Base-by-base conservation (phyloP, 2,888 invertebrate genomes). In the Phalangium opilio region DNA sequence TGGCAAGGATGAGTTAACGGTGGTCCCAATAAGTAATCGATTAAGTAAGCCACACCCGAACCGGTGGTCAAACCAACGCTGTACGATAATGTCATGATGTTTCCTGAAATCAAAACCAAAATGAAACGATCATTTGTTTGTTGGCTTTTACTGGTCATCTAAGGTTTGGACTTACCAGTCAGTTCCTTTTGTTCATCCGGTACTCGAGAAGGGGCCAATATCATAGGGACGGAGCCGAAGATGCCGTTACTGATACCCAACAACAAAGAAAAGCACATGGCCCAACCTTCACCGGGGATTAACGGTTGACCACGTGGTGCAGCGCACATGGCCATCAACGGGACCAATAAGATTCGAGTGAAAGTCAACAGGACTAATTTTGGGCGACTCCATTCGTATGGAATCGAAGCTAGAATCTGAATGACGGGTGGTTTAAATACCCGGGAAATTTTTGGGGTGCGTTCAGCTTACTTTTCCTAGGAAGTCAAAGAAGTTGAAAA, bases 41-140 rank as follows among this genome's bases (percentile, higher is more conserved):
- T 59, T n/a, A 90, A 71, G 61, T 89, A 90, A 1, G 89, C 86
- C 45, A 85, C 77, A 15, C 84, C 67, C 0, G 87, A 82, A 1
- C 90, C 90, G 0, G 80, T 75, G 0, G 86, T 80, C 43, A 90
- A 70, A 0, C 89, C 90, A 35, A 85, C 76, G 65, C 83, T 87
- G 67, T 90, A 90, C 0, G 86, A 83, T 2, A 90, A 65, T 0
- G 89, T 90, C 89, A 90, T 90, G 67, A 90, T 83, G 63, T 90
- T 90, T 42, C 84, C 84, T 82, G 69, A 7, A 54, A 52, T 36
- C n/a, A 15, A 15, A 34, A 40, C 17, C 12, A 32, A 12, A 14
- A n/a, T n/a, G 11, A 14, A 36, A 27, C 34, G 33, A n/a, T 34
- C n/a, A 44, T 14, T 12, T 2, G 19, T 43, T 43, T 43, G 17